These are phyloP conservation scores for Antheraea pernyi DNA, from an alignment of 1,140 invertebrate species.

Conservation along the genomic window DNA sequence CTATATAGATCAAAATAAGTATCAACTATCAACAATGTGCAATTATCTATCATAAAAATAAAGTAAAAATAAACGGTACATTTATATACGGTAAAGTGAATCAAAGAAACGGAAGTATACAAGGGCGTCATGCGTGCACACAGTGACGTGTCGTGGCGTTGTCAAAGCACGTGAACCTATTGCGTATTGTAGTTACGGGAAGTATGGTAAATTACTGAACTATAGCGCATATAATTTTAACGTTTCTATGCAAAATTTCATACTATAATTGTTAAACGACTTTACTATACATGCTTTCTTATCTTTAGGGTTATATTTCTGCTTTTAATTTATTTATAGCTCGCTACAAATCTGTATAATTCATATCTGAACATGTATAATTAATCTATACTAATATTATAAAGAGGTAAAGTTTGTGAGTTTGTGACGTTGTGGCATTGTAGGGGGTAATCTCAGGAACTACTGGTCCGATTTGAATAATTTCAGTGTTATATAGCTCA, in stretches of 20 bases:
- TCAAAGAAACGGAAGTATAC: neutral
- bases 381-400: too few species aligned
- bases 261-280: too few species aligned
- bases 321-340: too few species aligned
- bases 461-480: too few species aligned
- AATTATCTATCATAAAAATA: neutral
- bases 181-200: neutral
- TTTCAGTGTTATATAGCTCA: too few species aligned
- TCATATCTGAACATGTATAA: too few species aligned
- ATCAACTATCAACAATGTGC: neutral
- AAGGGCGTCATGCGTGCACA: neutral
- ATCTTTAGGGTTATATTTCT: too few species aligned
- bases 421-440: too few species aligned
- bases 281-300: too few species aligned
- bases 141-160: neutral
- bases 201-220: neutral
- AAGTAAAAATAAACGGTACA: neutral
- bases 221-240: neutral
- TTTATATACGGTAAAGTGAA: neutral
- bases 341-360: too few species aligned
- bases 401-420: too few species aligned
- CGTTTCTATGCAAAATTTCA: neutral
- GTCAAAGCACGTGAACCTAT: neutral
- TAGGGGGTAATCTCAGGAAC: too few species aligned
- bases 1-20: neutral